Base-by-base conservation (phyloP, 2,888 invertebrate species). In the Steinernema carpocapsae region DNA sequence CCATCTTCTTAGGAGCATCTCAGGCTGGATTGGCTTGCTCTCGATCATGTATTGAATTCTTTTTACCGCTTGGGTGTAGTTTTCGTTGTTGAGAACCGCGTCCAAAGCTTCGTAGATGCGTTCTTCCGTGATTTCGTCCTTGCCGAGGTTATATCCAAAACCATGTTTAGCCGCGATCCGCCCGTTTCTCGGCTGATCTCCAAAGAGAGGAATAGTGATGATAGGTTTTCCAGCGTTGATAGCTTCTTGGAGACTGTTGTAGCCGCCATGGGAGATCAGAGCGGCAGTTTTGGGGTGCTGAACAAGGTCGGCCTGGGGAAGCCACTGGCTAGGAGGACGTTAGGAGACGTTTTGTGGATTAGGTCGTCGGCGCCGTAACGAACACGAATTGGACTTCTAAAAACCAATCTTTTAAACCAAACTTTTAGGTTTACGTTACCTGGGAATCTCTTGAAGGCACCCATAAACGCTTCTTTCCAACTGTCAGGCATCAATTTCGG, bases 21-120 rank as follows among this genome's bases (percentile, higher is more conserved):
- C 79, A 0, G 82, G 74, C 29, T 80, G 77, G n/a, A 82, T 74
- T 6, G 84, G 84, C 73, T 83, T 80, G 7, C 76, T 70, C n/a
- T 76, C 74, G 10, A 82, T 79, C 84, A 84, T 84, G 48, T 74
- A 73, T 2, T 77, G 74, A n/a, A 84, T 72, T 10, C 78, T 73
- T 42, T 74, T 64, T 37, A 76, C 84, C 14, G 42, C 14, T 17
- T 70, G 14, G 17, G 19, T 22, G 56, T 71, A 74, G 10, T 26
- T 48, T 43, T 19, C 2, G 46, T 51, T 29, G 46, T 22, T 43
- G 26, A 74, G 51, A 12, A 74, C 24, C 0, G 45, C 51, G 19
- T 32, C 19, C n/a, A 74, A 26, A 7, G 70, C 71, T 2, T 26
- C 43, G 17, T 56, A 26, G 48, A 74, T 45, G 3, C 19, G 26